These are phyloP conservation scores for Bactericera cockerelli DNA, from an alignment of 1,140 invertebrate species.

Conservation along the genomic window DNA sequence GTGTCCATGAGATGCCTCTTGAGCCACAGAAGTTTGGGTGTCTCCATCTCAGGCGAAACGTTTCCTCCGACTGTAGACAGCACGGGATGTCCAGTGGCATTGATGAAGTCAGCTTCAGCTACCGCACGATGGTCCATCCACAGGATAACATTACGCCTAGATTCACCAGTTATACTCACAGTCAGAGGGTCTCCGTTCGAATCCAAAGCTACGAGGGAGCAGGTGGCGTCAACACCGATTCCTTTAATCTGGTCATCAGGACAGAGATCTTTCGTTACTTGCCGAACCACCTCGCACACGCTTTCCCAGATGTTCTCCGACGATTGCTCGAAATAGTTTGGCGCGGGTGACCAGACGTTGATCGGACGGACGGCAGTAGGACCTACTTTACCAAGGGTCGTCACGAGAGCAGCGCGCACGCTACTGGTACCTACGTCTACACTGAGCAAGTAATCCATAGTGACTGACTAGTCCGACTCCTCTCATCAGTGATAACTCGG, in stretches of 20 bases:
- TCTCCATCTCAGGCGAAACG: constrained; percentile 89
- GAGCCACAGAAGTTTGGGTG: constrained; percentile 89
- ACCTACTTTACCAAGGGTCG: constrained; percentile 45
- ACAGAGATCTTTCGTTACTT: constrained; percentile 36
- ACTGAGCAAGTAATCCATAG: constrained; percentile 55
- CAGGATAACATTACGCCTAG: constrained; percentile 74
- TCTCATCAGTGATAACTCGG: too few relatives aligned
- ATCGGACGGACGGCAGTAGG: constrained; percentile 45
- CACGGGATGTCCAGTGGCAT: constrained; percentile 53
- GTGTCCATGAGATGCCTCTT: constrained; percentile 55
- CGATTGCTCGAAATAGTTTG: constrained; percentile 81
- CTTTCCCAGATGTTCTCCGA: constrained; percentile 76
- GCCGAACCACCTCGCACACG: constrained; percentile 49
- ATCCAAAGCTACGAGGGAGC: constrained; percentile 74
- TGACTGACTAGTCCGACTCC: too few relatives aligned
- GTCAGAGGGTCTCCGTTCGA: constrained; percentile 49
- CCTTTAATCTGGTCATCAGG: constrained; percentile 50
- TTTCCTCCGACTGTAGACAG: constrained; percentile 77
- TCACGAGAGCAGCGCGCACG: constrained; percentile 64
- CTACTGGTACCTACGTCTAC: constrained; percentile 89
- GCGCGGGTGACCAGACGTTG: constrained; percentile 56
- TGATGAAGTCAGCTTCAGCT: constrained; percentile 67
- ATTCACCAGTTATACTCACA: constrained; percentile 48
- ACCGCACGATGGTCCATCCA: constrained; percentile 94
- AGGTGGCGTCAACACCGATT: constrained; percentile 92